These are phyloP conservation scores for Hybos culiciformis DNA, from an alignment of 2,888 invertebrate species.

Conservation along the genomic window DNA sequence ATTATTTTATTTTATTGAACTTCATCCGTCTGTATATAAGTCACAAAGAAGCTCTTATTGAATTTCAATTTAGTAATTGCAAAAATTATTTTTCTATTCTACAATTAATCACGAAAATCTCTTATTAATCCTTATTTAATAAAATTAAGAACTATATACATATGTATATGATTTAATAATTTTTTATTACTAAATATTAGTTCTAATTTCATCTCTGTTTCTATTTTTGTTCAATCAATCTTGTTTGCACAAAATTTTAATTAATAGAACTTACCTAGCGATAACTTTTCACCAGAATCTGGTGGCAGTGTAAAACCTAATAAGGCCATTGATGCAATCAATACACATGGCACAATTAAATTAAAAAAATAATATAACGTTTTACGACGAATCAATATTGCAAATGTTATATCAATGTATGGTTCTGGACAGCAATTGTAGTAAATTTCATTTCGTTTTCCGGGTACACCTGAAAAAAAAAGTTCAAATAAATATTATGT, in stretches of 20 bases:
- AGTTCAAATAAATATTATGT: background rate
- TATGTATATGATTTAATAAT: background rate
- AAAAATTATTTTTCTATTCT: too few species aligned
- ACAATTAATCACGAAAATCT: too few species aligned
- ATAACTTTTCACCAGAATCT: slow-evolving; percentile 98
- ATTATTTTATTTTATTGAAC: too few species aligned
- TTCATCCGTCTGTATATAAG: too few species aligned
- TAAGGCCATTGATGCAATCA: slow-evolving; percentile 97
- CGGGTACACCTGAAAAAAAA: slow-evolving; percentile 65
- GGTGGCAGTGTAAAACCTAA: slow-evolving; percentile 97
- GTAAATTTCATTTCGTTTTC: slow-evolving; percentile 83
- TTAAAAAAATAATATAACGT: slow-evolving; percentile 99
- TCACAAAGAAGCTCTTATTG: too few species aligned
- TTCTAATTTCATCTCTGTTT: background rate
- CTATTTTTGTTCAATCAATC: background rate
- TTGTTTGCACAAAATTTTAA: slow-evolving; percentile 4
- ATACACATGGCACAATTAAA: slow-evolving; percentile 96
- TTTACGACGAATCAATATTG: slow-evolving; percentile 88
- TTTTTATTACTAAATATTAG: too few species aligned
- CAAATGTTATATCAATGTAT: slow-evolving; percentile 95
- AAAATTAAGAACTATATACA: slow-evolving; percentile 8
- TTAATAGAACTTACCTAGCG: slow-evolving; percentile 76
- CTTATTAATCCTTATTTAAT: too few species aligned
- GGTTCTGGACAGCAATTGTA: slow-evolving; percentile 98
- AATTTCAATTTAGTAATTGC: too few species aligned